Evolutionary conservation across 2,888 invertebrate genomes (phyloP).

Genomic region (Galerucella calmariensis): DNA sequence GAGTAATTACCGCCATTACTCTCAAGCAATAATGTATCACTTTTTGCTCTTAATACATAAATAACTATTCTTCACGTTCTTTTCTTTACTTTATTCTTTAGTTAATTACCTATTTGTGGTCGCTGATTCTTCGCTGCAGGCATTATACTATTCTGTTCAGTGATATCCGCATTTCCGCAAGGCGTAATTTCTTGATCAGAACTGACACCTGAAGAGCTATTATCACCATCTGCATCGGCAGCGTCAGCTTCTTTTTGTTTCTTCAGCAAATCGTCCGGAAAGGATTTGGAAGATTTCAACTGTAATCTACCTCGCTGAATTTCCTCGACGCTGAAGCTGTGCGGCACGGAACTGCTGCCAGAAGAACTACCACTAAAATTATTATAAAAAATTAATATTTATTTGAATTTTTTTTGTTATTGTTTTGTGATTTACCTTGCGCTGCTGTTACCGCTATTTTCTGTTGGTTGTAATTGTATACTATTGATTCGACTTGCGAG

Average conservation of each 20-base stretch:
- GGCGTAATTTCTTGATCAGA: constrained; percentile 82
- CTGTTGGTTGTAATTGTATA: constrained; percentile 67
- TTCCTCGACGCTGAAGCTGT: constrained; percentile 89
- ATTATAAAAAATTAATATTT: constrained; percentile 6
- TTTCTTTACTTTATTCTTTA: too few species aligned
- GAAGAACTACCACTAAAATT: constrained; percentile 72
- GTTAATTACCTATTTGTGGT: constrained; percentile 54
- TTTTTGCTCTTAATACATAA: too few species aligned
- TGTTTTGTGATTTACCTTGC: constrained; percentile 67
- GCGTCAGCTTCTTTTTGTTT: constrained; percentile 64
- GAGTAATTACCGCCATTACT: too few species aligned
- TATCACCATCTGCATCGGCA: constrained; percentile 81
- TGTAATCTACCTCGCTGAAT: constrained; percentile 88
- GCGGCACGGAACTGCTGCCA: constrained; percentile 81
- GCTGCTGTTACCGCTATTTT: constrained; percentile 82
- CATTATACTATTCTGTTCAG: constrained; percentile 50
- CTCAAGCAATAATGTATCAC: too few species aligned
- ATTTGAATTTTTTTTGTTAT: not conserved
- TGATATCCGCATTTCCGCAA: constrained; percentile 67
- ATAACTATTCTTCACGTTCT: too few species aligned
- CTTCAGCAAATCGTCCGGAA: constrained; percentile 82
- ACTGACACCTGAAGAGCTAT: constrained; percentile 88
- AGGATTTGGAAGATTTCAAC: constrained; percentile 87
- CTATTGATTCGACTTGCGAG: constrained; percentile 63
- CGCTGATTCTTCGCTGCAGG: constrained; percentile 56